phyloP scores from a whole-genome alignment of 2,888 invertebrate species.

The Germaria angustata region DNA sequence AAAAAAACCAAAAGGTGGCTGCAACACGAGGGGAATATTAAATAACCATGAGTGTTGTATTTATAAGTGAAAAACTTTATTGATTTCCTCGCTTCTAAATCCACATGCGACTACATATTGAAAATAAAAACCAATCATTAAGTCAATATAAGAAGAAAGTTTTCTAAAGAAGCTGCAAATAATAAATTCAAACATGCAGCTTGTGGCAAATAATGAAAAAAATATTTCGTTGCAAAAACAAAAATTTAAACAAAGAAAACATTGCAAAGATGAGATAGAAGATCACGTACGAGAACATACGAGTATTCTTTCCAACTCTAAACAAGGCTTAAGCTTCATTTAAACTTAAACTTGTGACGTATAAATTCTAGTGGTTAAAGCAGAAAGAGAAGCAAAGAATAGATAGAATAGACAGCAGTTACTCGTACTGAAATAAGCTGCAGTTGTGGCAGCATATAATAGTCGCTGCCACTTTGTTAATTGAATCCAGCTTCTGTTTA shows the following conservation, averaged over 20 bases:
- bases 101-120: constrained; percentile 16
- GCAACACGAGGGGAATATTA: neutral
- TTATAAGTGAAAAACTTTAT: constrained; percentile 2
- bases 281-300: neutral
- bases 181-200: constrained; percentile 9
- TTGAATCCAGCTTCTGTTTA: constrained; percentile 55
- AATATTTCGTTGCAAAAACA: neutral
- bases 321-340: constrained; percentile 55
- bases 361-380: constrained; percentile 6
- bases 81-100: constrained; percentile 36
- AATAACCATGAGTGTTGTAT: neutral
- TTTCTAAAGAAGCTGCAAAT: constrained; percentile 2
- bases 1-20: neutral
- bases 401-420: neutral
- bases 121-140: constrained; percentile 36
- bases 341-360: constrained; percentile 7
- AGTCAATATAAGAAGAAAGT: constrained; percentile 39
- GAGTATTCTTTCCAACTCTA: neutral
- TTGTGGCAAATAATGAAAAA: neutral
- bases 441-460: neutral
- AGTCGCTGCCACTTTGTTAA: constrained; percentile 18
- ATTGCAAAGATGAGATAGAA: neutral
- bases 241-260: neutral
- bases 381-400: neutral
- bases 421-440: neutral